A percentile compares a stretch with the other conserved stretches of the same genome.
Conservation (phyloP, 2,797 vertebrate genomes). For the Notamacropus eugenii region DNA sequence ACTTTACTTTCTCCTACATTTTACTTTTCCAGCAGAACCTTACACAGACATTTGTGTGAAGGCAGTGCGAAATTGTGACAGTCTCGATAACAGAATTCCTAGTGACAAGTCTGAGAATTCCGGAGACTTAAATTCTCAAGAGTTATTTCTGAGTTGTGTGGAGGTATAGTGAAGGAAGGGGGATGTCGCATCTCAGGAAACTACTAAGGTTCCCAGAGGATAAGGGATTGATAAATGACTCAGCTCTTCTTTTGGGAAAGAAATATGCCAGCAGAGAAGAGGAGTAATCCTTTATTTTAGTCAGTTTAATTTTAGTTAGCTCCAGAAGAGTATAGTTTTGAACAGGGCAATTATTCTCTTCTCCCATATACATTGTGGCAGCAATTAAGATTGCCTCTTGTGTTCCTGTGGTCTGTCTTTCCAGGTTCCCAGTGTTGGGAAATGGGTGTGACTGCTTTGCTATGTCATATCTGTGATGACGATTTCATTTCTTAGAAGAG, state of each 20-base stretch:
- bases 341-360: not conserved
- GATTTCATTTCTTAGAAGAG: not conserved
- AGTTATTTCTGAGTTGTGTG: conserved; percentile 20
- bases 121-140: not conserved
- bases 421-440: not conserved
- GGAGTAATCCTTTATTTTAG: conserved; percentile 27
- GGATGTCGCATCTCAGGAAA: conserved; percentile 32
- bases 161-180: not conserved
- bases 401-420: not conserved
- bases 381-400: not conserved
- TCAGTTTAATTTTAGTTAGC: conserved; percentile 43
- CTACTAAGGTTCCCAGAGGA: not conserved
- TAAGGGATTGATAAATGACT: conserved; percentile 31
- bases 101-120: not conserved
- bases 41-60: not conserved
- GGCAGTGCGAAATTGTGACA: conserved; percentile 26
- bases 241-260: not conserved
- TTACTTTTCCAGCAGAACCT: conserved; percentile 41
- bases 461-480: not conserved
- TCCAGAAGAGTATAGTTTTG: conserved; percentile 27
- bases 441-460: not conserved
- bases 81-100: not conserved
- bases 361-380: not conserved
- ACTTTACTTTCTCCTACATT: conserved; percentile 7
- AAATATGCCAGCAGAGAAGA: conserved; percentile 18